Evolutionary conservation across 2,113 vertebrate genomes (phyloP), one percentile per base, ranked within the genome.

Genomic region (Oncorhynchus masou): DNA sequence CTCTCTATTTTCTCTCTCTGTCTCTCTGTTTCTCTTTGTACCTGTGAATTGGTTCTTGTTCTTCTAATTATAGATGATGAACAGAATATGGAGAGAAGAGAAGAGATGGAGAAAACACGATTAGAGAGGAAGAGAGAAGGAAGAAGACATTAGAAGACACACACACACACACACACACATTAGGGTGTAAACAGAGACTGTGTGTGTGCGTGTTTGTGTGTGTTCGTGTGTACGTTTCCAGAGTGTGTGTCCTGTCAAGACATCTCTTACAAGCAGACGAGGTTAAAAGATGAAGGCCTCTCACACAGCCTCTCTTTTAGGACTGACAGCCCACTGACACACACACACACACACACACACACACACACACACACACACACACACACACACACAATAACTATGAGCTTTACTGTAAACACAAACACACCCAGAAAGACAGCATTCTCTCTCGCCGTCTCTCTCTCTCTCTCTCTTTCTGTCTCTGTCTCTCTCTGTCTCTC

Each of bases 41-140:
- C 15, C 15, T 15, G 16, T 83, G 79, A 83, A 85, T 70, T 76
- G 70, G 49, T 89, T 84, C 70, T 54, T 78, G 79, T 82, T 73
- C 77, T 27, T 83, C 86, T 90, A 90, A 90, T 90, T 90, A 90
- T 88, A 83, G 82, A 78, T 82, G 86, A 86, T 87, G 84, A 89
- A 86, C 86, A 82, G 85, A 81, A 85, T 86, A 83, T 65, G 74
- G 62, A 57, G 69, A 49, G 27, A 0, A 27, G 25, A 27, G 25
- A 27, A 27, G 69, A 74, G 80, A 76, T 13, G 71, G 79, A 59
- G 1, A 62, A 16, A 2, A 24, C 0, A 22, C 3, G 60, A 68
- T 19, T 76, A 24, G 0, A 68, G 0, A 68, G 75, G 73, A 74
- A 78, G 79, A 68, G 73, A 77, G 73, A 64, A 68, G 78, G 73